Base-by-base conservation (phyloP, 35 echinoderm and acorn worm species). In the Anneissia japonica region DNA sequence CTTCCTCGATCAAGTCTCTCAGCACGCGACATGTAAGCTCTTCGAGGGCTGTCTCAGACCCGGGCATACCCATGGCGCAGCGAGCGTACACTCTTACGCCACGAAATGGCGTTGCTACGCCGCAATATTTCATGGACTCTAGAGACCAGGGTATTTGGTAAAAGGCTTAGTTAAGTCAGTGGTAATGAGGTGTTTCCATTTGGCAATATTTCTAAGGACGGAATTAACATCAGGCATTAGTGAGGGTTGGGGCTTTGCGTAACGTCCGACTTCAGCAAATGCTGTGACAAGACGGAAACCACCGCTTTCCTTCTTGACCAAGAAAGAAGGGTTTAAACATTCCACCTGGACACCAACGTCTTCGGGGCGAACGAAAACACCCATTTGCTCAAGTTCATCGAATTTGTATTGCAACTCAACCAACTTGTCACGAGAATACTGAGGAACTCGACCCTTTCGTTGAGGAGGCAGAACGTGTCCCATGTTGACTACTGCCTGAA, bases 141-240 rank as follows among this genome's bases (percentile, higher is more conserved):
- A 16, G 1, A 23, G 33, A 36, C 2, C n/a, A 74, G 0, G 86
- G 85, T 38, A 93, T 93, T 30, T 93, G 91, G 46, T 89, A 84
- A 73, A 93, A 93, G 30, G 82, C 77, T 39, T 93, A 37, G 82
- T 90, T 32, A 93, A 76, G 51, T 92, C 86, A 77, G 86, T 84
- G 13, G 88, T 81, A 40, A 88, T 88, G 19, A 92, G 76, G 46
- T 79, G 76, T 56, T 92, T 88, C 89, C 89, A 86, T 51, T 85
- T 32, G 28, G 75, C 81, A 0, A 91, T 85, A 35, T 77, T 36
- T 16, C 79, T 32, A 11, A 90, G 74, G 26, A 77, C 90, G 26
- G 73, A 84, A 56, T 93, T 83, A 73, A 93, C 92, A 84, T 88
- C 55, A 35, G 92, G 87, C 83, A 93, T 83, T 21, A 90, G 7